A percentile compares a stretch with the other conserved stretches of the same genome.
These are phyloP conservation scores for Melangyna quadrimaculata DNA, from an alignment of 2,888 invertebrate species.

Conservation along the genomic window DNA sequence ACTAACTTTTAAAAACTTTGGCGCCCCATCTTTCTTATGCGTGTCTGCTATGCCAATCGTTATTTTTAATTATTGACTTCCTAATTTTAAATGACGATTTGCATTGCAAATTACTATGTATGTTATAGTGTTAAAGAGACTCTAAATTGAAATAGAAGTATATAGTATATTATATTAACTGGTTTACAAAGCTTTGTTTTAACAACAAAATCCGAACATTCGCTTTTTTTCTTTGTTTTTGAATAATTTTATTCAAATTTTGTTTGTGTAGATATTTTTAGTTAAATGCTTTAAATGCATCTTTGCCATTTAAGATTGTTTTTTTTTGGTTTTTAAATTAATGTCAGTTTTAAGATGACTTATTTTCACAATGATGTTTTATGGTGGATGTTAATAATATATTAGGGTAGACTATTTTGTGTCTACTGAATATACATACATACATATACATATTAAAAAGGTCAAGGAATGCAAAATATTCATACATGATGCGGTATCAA, in stretches of 20 bases:
- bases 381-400: background rate
- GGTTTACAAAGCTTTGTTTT: background rate
- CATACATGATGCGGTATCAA: background rate
- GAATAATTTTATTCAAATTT: background rate
- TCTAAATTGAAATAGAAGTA: background rate
- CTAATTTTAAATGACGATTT: background rate
- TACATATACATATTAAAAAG: background rate
- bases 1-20: no score
- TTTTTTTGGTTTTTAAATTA: background rate
- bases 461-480: background rate
- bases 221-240: background rate
- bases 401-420: background rate
- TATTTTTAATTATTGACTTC: background rate
- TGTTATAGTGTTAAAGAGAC: background rate
- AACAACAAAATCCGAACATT: background rate
- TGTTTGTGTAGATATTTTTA: background rate
- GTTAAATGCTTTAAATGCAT: background rate
- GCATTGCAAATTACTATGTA: background rate
- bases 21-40: background rate
- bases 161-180: background rate
- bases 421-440: background rate
- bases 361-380: background rate
- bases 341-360: background rate
- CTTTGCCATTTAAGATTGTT: conserved; percentile 1
- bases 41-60: background rate